These are phyloP conservation scores for Lycocorax pyrrhopterus DNA, from an alignment of 2,113 vertebrate species.

Conservation along the genomic window DNA sequence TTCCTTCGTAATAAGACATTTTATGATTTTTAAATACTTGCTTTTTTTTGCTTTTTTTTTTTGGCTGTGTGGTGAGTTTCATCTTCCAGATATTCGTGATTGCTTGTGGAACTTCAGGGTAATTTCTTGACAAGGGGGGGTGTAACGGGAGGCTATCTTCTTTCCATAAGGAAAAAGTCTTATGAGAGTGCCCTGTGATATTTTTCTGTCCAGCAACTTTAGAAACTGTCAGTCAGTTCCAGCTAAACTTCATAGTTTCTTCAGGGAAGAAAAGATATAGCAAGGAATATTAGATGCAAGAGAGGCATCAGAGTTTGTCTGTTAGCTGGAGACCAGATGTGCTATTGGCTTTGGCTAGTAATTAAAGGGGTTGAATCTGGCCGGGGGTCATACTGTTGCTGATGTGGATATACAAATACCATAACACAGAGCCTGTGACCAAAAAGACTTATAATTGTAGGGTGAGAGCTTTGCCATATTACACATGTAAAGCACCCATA, in stretches of 20 bases:
- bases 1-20: neutral
- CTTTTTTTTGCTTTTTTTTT: neutral
- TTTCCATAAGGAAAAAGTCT: neutral
- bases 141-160: neutral
- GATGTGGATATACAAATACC: accelerated
- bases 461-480: accelerated
- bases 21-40: neutral
- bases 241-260: neutral
- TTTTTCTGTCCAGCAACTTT: neutral
- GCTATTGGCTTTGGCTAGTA: neutral
- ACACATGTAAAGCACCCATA: neutral
- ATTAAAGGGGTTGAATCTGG: neutral
- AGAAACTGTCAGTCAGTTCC: neutral
- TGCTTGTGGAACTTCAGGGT: neutral
- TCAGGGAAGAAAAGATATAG: neutral
- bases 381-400: neutral
- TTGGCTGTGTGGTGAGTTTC: neutral
- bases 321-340: neutral
- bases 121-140: accelerated
- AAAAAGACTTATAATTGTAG: neutral
- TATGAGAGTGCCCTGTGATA: neutral
- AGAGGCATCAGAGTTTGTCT: neutral
- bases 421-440: neutral
- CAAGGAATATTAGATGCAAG: neutral
- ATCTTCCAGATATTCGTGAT: neutral